A percentile compares a stretch with the other conserved stretches of the same genome.
phyloP scores from a whole-genome alignment of 2,888 invertebrate species.

The Oscheius sp. region DNA sequence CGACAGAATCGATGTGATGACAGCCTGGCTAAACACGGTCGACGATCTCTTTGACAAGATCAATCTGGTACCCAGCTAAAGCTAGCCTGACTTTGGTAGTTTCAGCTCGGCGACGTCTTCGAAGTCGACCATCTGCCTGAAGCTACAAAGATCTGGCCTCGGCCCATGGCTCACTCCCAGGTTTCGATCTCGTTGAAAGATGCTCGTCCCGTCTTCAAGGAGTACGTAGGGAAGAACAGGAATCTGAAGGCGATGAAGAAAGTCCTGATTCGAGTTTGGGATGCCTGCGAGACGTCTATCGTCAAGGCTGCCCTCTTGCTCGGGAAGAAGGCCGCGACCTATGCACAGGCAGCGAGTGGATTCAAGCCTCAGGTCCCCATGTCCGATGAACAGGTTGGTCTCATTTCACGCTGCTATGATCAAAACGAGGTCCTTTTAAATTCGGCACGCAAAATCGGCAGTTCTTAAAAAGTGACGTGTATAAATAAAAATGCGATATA shows the following conservation, averaged over 20 bases:
- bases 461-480: no score
- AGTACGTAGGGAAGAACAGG: slow-evolving; percentile 48
- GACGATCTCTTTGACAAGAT: slow-evolving; percentile 86
- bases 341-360: slow-evolving; percentile 57
- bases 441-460: no score
- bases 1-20: slow-evolving; percentile 77
- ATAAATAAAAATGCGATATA: no score
- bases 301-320: slow-evolving; percentile 62
- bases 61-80: slow-evolving; percentile 76
- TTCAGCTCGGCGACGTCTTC: slow-evolving; percentile 44
- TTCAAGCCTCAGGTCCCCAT: slow-evolving; percentile 36
- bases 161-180: slow-evolving; percentile 40
- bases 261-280: slow-evolving; percentile 84
- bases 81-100: background rate
- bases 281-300: slow-evolving; percentile 73
- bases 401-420: background rate
- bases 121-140: slow-evolving; percentile 41
- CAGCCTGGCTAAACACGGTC: slow-evolving; percentile 91
- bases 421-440: no score
- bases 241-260: slow-evolving; percentile 79
- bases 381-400: slow-evolving; percentile 33
- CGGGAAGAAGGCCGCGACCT: slow-evolving; percentile 49
- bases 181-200: slow-evolving; percentile 40
- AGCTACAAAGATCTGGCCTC: slow-evolving; percentile 42
- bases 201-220: slow-evolving; percentile 42